Percentiles rank a stretch among this genome's conserved stretches.
Conservation (phyloP, 2,888 invertebrate species). For the Leptopilina myrica region DNA sequence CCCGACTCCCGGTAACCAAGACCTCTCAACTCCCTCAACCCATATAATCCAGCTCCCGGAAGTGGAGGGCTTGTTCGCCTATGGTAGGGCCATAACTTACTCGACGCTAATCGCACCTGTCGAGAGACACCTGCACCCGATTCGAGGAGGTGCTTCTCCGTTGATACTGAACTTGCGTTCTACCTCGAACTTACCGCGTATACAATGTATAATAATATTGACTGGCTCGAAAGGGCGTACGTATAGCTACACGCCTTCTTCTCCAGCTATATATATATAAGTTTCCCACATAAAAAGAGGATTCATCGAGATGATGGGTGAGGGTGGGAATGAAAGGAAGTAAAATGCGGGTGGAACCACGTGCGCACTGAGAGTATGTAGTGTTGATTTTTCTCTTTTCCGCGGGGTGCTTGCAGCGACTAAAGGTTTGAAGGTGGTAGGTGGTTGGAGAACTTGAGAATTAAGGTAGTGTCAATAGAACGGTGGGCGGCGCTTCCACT, state of each 20-base stretch:
- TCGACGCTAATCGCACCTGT: constrained; percentile 29
- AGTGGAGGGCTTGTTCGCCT: constrained; percentile 19
- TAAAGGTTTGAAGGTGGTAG: constrained; percentile 49
- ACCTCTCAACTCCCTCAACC: background rate
- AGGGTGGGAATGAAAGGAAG: constrained; percentile 47
- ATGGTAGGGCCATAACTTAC: constrained; percentile 30
- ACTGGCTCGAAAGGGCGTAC: constrained; percentile 38
- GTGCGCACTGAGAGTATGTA: constrained; percentile 44
- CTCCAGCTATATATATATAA: constrained; percentile 15
- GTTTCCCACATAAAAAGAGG: constrained; percentile 25
- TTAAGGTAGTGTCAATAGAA: constrained; percentile 65
- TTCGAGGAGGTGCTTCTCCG: constrained; percentile 34
- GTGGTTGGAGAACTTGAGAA: constrained; percentile 64
- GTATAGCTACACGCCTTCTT: constrained; percentile 21
- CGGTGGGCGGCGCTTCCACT: constrained; percentile 71
- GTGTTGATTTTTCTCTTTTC: constrained; percentile 51
- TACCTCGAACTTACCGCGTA: constrained; percentile 1
- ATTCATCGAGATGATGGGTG: background rate
- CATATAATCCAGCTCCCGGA: background rate
- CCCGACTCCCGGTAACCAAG: background rate
- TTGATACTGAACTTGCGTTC: background rate
- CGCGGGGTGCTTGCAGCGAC: constrained; percentile 48
- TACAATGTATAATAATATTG: constrained; percentile 1
- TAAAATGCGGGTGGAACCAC: constrained; percentile 52
- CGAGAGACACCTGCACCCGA: constrained; percentile 39